A percentile compares a stretch with the other conserved stretches of the same genome.
phyloP scores from a whole-genome alignment of 1,140 invertebrate species.

The Diprion similis region DNA sequence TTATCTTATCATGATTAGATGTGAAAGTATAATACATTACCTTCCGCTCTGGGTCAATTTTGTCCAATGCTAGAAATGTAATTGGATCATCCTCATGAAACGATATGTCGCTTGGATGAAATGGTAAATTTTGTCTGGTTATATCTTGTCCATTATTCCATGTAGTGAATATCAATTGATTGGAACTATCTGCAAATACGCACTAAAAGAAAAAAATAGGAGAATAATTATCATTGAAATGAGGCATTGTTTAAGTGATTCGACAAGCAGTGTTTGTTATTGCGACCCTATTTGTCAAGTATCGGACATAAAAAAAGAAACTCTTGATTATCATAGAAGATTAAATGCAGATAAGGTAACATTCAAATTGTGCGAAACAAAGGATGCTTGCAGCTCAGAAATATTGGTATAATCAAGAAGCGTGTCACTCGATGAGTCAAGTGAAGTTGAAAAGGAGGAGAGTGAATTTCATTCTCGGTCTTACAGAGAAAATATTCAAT shows the following conservation, averaged over 20 bases:
- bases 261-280: too few relatives aligned
- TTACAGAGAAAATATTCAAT: background rate
- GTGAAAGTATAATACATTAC: conserved; percentile 59
- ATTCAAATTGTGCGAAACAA: too few relatives aligned
- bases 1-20: too few relatives aligned
- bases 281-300: background rate
- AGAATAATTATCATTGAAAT: conserved; percentile 20
- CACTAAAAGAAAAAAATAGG: conserved; percentile 69
- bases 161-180: conserved; percentile 82
- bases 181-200: conserved; percentile 81
- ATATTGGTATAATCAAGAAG: too few relatives aligned
- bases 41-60: conserved; percentile 69
- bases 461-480: too few relatives aligned
- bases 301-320: conserved; percentile 1
- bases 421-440: too few relatives aligned
- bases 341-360: conserved; percentile 3
- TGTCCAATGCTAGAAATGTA: conserved; percentile 74
- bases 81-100: conserved; percentile 74
- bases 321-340: conserved; percentile 26
- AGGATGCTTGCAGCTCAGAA: too few relatives aligned
- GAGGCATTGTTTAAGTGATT: background rate
- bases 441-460: too few relatives aligned
- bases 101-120: conserved; percentile 78
- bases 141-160: conserved; percentile 75
- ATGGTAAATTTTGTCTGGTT: conserved; percentile 66